Conservation (phyloP, 1,140 invertebrate genomes). For the Xylocopa sonorina region DNA sequence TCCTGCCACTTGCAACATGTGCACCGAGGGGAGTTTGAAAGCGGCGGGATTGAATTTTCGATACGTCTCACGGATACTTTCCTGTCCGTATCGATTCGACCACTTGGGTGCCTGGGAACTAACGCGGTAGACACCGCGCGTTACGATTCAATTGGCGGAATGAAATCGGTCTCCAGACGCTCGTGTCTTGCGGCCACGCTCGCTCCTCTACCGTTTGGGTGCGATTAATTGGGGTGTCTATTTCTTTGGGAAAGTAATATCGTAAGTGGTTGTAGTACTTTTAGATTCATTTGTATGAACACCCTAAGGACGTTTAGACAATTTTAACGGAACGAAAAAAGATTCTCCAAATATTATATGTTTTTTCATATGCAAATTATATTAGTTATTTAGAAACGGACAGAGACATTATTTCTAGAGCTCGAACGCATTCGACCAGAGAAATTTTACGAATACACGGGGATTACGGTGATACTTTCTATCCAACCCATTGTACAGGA, state of each 20-base stretch:
- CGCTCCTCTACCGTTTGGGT: neutral
- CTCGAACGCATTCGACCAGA: neutral
- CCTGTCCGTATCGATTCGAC: neutral
- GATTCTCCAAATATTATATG: too few species aligned
- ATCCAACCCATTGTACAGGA: conserved; percentile 38
- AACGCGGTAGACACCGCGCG: neutral
- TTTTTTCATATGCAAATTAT: too few species aligned
- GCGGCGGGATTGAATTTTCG: conserved; percentile 47
- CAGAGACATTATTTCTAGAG: conserved; percentile 1
- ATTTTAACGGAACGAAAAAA: neutral
- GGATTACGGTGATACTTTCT: conserved; percentile 57
- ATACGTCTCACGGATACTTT: conserved; percentile 11
- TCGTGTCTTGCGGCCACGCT: too few species aligned
- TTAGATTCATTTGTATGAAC: neutral
- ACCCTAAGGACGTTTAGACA: too few species aligned
- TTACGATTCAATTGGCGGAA: neutral
- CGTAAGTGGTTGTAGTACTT: too few species aligned
- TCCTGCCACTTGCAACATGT: conserved; percentile 34
- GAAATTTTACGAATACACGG: conserved; percentile 33
- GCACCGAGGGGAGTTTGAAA: conserved; percentile 9
- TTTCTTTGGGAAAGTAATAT: neutral
- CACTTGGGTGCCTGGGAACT: neutral
- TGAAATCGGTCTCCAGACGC: neutral
- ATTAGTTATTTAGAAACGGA: neutral
- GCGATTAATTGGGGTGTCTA: too few species aligned